phyloP scores from a whole-genome alignment of 2,113 vertebrate species.

The Odocoileus hemionus region DNA sequence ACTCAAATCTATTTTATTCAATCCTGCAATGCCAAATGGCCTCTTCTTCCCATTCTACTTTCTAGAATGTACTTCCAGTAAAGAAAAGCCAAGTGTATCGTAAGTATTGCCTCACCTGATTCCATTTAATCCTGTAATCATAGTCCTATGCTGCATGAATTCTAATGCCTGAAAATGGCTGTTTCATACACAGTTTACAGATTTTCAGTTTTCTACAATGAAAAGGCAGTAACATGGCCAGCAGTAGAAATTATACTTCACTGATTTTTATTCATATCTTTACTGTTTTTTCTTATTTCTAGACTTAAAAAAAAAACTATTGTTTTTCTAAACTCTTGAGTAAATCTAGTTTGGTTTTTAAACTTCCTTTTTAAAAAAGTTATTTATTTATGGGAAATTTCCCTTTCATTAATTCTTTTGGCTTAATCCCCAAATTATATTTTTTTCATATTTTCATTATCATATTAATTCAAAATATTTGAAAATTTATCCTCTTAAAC shows the following conservation, averaged over 20 bases:
- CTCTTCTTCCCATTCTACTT: not conserved
- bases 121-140: not conserved
- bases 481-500: not conserved
- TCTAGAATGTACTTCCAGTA: not conserved
- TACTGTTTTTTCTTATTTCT: not conserved
- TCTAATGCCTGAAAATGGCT: not conserved
- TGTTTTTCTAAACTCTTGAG: not conserved
- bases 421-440: not conserved
- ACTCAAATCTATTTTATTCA: not conserved
- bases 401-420: not conserved
- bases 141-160: not conserved
- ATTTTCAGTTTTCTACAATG: not conserved
- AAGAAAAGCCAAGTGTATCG: not conserved
- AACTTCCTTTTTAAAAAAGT: not conserved
- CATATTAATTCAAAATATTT: not conserved
- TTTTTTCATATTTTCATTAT: not conserved
- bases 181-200: not conserved
- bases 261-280: not conserved
- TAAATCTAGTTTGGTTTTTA: not conserved
- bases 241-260: not conserved
- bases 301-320: not conserved
- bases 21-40: not conserved
- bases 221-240: not conserved
- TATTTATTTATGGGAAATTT: not conserved
- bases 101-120: not conserved